Evolutionary conservation across 2,888 invertebrate species (phyloP).

Genomic region (Oegoconia quadripuncta): DNA sequence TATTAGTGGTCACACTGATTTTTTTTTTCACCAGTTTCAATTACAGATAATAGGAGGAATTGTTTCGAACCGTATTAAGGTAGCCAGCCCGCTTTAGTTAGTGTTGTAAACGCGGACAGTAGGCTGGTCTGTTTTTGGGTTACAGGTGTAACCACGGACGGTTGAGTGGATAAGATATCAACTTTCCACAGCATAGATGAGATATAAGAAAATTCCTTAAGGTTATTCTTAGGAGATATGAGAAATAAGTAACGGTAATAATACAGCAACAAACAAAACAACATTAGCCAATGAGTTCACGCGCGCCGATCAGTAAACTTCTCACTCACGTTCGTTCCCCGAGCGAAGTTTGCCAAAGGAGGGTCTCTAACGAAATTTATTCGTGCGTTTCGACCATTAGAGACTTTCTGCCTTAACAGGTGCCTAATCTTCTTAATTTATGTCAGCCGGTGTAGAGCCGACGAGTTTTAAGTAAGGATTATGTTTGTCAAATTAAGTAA

Average conservation of each 20-base stretch:
- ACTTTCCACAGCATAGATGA: too few relatives aligned
- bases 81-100: too few relatives aligned
- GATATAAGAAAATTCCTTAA: neutral
- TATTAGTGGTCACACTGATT: too few relatives aligned
- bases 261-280: slow-evolving; percentile 24
- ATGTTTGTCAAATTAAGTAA: slow-evolving; percentile 15
- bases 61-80: too few relatives aligned
- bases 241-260: slow-evolving; percentile 10
- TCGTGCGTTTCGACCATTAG: slow-evolving; percentile 28
- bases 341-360: slow-evolving; percentile 27
- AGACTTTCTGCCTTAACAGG: slow-evolving; percentile 24
- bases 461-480: slow-evolving; percentile 20
- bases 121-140: too few relatives aligned
- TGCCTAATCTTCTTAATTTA: slow-evolving; percentile 29
- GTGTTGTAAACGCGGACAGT: too few relatives aligned
- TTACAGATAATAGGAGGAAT: too few relatives aligned
- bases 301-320: slow-evolving; percentile 32
- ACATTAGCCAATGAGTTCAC: slow-evolving; percentile 33
- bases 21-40: too few relatives aligned
- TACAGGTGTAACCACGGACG: too few relatives aligned
- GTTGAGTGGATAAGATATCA: too few relatives aligned
- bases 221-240: slow-evolving; percentile 8
- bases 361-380: slow-evolving; percentile 32
- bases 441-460: slow-evolving; percentile 14
- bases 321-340: slow-evolving; percentile 33